These are phyloP conservation scores for Philereme vetulata DNA, from an alignment of 2,888 invertebrate species.

Conservation along the genomic window DNA sequence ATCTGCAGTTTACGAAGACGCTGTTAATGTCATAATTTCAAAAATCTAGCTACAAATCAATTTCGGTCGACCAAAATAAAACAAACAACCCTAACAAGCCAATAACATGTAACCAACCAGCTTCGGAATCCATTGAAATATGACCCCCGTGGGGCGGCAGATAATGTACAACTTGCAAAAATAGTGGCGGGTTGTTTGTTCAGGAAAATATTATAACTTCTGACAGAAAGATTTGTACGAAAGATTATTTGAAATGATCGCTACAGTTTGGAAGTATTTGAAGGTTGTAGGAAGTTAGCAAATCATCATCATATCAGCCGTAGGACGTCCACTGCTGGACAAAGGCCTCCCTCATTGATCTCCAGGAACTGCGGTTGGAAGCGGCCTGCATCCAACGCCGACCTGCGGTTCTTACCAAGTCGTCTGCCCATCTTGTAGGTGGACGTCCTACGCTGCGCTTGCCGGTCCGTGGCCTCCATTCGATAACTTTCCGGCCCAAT, in stretches of 20 bases:
- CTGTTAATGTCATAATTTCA: too few relatives aligned
- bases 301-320: too few relatives aligned
- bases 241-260: constrained; percentile 28
- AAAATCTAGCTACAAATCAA: background rate
- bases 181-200: constrained; percentile 43
- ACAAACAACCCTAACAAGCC: constrained; percentile 17
- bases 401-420: too few relatives aligned
- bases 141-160: constrained; percentile 48
- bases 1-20: too few relatives aligned
- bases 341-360: too few relatives aligned
- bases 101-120: constrained; percentile 31
- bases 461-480: too few relatives aligned
- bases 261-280: background rate
- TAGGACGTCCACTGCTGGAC: too few relatives aligned
- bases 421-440: too few relatives aligned
- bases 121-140: constrained; percentile 44
- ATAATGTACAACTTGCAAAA: constrained; percentile 53
- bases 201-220: constrained; percentile 18
- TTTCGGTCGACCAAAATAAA: constrained; percentile 12
- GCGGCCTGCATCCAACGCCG: too few relatives aligned
- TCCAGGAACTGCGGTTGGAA: too few relatives aligned
- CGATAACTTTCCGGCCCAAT: too few relatives aligned
- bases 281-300: background rate
- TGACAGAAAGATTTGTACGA: constrained; percentile 34
- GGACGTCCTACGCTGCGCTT: too few relatives aligned